phyloP scores from a whole-genome alignment of 2,888 invertebrate genomes.

The Allacma fusca region DNA sequence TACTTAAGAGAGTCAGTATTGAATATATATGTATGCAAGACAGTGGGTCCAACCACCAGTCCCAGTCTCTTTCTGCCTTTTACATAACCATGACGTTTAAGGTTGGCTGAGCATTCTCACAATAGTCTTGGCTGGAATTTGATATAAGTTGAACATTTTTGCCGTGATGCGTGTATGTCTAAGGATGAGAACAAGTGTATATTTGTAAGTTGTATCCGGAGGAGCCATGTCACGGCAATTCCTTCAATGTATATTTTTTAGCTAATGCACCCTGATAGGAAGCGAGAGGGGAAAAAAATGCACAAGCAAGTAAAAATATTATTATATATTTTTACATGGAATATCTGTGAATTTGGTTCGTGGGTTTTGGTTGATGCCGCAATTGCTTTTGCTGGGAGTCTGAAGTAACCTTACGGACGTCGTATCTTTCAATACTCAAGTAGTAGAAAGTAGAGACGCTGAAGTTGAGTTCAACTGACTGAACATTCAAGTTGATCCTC shows the following conservation, averaged over 20 bases:
- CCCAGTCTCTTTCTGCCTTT: conserved; percentile 19
- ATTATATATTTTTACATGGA: conserved; percentile 12
- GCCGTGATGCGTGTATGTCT: neutral
- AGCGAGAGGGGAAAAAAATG: neutral
- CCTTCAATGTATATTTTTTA: neutral
- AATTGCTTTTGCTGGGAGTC: too few relatives aligned
- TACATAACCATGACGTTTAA: conserved; percentile 39
- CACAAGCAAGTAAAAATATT: conserved; percentile 12
- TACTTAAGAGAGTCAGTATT: too few relatives aligned
- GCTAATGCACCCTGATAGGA: neutral
- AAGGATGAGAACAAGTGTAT: neutral
- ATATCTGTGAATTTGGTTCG: neutral
- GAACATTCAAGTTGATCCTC: conserved; percentile 10
- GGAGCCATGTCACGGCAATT: neutral
- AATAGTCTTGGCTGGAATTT: conserved; percentile 37
- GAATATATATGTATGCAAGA: neutral
- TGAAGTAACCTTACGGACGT: too few relatives aligned
- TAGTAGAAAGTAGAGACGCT: neutral
- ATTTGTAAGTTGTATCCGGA: conserved; percentile 9
- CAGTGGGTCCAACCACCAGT: neutral
- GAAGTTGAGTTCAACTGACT: conserved; percentile 16
- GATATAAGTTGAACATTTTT: conserved; percentile 35
- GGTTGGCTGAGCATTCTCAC: conserved; percentile 36
- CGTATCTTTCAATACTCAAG: too few relatives aligned
- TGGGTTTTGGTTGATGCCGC: neutral